These are phyloP conservation scores for Chrysogorgia sp. DNA, from an alignment of 92 coral and sea anemone genomes.

Conservation along the genomic window DNA sequence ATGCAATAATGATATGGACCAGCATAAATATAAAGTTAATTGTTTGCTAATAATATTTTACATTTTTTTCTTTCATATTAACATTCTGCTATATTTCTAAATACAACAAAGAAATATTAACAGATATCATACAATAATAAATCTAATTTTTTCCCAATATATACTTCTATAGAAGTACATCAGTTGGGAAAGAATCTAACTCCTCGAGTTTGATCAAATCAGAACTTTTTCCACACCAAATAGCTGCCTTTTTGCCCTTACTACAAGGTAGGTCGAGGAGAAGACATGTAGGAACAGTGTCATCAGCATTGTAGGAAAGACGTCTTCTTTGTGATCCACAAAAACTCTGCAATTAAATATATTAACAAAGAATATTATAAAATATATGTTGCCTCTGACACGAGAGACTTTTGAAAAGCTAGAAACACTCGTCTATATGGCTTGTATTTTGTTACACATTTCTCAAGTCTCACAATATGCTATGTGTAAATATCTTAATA, in stretches of 20 bases:
- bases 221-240: background rate
- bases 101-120: background rate
- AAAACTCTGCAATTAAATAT: slow-evolving; percentile 8
- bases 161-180: background rate
- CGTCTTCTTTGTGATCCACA: slow-evolving; percentile 8
- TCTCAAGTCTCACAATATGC: too few relatives aligned
- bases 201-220: background rate
- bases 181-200: background rate
- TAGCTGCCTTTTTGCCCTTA: background rate
- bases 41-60: too few relatives aligned
- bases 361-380: background rate
- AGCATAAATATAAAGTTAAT: too few relatives aligned
- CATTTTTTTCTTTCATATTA: too few relatives aligned
- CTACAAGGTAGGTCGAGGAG: background rate
- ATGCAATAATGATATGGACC: too few relatives aligned
- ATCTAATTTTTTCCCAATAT: background rate
- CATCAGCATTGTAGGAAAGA: slow-evolving; percentile 7
- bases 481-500: too few relatives aligned
- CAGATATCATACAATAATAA: background rate
- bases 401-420: too few relatives aligned
- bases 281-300: slow-evolving; percentile 15
- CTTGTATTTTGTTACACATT: too few relatives aligned
- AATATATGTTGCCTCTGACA: too few relatives aligned
- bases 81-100: too few relatives aligned
- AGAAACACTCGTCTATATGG: too few relatives aligned